Conservation (phyloP, 2,113 vertebrate genomes). For the human (Homo sapiens) region DNA sequence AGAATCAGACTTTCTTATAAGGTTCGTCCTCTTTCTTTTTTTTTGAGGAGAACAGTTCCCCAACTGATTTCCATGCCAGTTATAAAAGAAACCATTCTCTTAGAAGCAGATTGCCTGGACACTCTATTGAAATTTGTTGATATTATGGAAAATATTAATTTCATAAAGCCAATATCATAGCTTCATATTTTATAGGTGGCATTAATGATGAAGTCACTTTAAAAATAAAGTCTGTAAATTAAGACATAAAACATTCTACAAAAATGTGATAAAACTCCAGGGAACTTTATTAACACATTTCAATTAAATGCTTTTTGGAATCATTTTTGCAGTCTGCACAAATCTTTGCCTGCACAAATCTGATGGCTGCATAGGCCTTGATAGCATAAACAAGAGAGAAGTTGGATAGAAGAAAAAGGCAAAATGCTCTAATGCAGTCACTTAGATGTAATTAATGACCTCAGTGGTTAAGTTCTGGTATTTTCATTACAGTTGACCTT, state of each 20-base stretch:
- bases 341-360: slow-evolving; percentile 36
- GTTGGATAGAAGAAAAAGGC: background rate
- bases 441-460: slow-evolving; percentile 67
- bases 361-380: slow-evolving; percentile 60
- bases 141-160: slow-evolving; percentile 22
- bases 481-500: slow-evolving; percentile 62
- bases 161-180: background rate
- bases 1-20: background rate
- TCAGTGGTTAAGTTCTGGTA: slow-evolving; percentile 56
- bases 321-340: background rate
- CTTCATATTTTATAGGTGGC: slow-evolving; percentile 49
- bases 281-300: slow-evolving; percentile 56
- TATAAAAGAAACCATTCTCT: background rate
- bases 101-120: background rate
- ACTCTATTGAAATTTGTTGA: background rate
- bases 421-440: slow-evolving; percentile 42
- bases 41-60: background rate
- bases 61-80: background rate
- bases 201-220: slow-evolving; percentile 30
- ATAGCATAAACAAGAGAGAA: slow-evolving; percentile 60
- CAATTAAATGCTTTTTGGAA: slow-evolving; percentile 58
- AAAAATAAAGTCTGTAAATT: slow-evolving; percentile 48
- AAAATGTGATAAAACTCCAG: slow-evolving; percentile 54
- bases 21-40: background rate
- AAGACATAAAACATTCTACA: slow-evolving; percentile 37